Percentiles rank a stretch among this genome's conserved stretches.
Conservation (phyloP, 1,140 invertebrate species). For the Zophobas atratus region DNA sequence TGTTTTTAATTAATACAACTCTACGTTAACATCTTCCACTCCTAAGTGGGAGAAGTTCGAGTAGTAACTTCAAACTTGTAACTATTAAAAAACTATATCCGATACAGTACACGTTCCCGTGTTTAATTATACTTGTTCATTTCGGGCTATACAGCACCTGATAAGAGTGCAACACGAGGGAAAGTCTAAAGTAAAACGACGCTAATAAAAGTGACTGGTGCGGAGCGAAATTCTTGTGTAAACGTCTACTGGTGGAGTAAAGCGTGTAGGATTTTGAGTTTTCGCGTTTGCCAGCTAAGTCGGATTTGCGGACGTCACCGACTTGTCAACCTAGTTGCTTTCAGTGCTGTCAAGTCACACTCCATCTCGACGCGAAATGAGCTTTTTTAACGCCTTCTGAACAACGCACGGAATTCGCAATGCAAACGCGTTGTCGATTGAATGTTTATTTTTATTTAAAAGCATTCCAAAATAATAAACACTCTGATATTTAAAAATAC, state of each 20-base stretch:
- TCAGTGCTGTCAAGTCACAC: slow-evolving; percentile 49
- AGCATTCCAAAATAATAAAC: no score
- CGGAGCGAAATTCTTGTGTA: slow-evolving; percentile 45
- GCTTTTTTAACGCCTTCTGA: slow-evolving; percentile 29
- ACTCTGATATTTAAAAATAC: no score
- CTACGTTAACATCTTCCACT: no score
- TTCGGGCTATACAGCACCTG: not conserved
- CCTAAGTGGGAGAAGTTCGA: no score
- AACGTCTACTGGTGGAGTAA: slow-evolving; percentile 46
- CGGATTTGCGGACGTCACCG: slow-evolving; percentile 54
- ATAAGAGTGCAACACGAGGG: slow-evolving; percentile 35
- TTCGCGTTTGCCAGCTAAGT: slow-evolving; percentile 49
- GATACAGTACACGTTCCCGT: not conserved
- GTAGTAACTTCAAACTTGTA: no score
- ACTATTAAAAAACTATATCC: no score
- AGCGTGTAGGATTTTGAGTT: slow-evolving; percentile 53
- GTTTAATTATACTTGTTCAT: slow-evolving; percentile 17
- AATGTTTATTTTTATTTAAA: no score
- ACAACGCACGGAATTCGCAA: slow-evolving; percentile 24
- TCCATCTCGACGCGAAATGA: slow-evolving; percentile 49
- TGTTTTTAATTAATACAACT: no score
- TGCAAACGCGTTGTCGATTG: not conserved
- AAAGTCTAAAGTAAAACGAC: slow-evolving; percentile 46
- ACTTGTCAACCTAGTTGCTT: slow-evolving; percentile 52
- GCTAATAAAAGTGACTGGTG: slow-evolving; percentile 47